Conservation (phyloP, 2,888 invertebrate genomes). For the Metalampra italica region DNA sequence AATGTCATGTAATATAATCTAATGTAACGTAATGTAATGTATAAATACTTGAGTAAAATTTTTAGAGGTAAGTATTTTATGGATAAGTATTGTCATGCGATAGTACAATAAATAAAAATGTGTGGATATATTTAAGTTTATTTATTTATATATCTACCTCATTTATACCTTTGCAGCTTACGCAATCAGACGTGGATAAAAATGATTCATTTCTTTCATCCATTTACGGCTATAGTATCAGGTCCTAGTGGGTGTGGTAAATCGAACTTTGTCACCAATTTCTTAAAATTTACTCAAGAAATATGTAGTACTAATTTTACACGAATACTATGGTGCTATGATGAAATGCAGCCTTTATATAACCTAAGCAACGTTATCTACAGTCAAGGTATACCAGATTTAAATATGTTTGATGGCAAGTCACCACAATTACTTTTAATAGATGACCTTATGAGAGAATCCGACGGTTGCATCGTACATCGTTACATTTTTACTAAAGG, state of each 20-base stretch:
- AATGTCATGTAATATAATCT: no score
- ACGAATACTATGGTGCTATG: constrained; percentile 15
- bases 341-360: constrained; percentile 15
- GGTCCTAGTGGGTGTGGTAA: constrained; percentile 4
- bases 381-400: constrained; percentile 25
- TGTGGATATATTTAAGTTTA: no score
- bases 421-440: constrained; percentile 22
- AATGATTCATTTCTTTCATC: constrained; percentile 14
- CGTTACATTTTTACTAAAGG: constrained; percentile 27
- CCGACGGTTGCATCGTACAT: constrained; percentile 25
- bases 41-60: no score
- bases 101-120: no score
- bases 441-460: constrained; percentile 32
- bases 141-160: background rate
- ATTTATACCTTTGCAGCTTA: background rate
- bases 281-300: constrained; percentile 8
- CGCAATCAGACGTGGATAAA: background rate
- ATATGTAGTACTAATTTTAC: constrained; percentile 10
- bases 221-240: constrained; percentile 3
- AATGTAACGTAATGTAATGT: no score
- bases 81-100: no score
- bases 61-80: no score
- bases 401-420: constrained; percentile 24
- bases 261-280: constrained; percentile 14
- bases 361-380: constrained; percentile 14